These are phyloP conservation scores for Galleria mellonella DNA, from an alignment of 1,140 invertebrate genomes.

Conservation along the genomic window DNA sequence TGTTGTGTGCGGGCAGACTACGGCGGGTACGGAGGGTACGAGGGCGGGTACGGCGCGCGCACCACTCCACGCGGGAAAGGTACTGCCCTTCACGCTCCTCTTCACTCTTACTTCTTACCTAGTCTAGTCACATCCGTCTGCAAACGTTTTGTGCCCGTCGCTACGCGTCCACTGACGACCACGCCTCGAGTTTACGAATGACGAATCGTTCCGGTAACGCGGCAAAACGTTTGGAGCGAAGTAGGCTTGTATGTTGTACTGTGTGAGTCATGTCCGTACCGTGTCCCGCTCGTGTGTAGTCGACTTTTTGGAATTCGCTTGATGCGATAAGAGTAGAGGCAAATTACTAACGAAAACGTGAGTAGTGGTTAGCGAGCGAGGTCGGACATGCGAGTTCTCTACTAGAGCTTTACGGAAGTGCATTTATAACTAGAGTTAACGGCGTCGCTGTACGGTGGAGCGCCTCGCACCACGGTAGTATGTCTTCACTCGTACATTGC, in stretches of 20 bases:
- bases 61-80: conserved; percentile 86
- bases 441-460: too few species aligned
- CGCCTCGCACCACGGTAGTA: too few species aligned
- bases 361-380: conserved; percentile 1
- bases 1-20: conserved; percentile 79
- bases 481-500: too few species aligned
- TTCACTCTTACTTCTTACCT: neutral
- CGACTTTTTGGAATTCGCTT: conserved; percentile 1
- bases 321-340: neutral
- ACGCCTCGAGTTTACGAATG: too few species aligned
- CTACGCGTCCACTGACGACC: neutral
- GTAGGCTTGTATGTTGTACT: conserved; percentile 2
- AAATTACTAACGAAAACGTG: neutral
- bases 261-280: conserved; percentile 3
- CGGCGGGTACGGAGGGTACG: conserved; percentile 85
- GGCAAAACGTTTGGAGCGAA: conserved; percentile 4
- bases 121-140: neutral
- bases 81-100: conserved; percentile 64
- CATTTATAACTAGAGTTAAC: neutral
- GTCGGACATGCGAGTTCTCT: neutral
- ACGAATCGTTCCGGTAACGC: too few species aligned
- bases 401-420: neutral
- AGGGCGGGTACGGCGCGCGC: conserved; percentile 86
- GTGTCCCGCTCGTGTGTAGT: conserved; percentile 9
- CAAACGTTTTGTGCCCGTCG: neutral